Evolutionary conservation across 2,888 invertebrate species (phyloP).

Genomic region (Acrobasis repandana): DNA sequence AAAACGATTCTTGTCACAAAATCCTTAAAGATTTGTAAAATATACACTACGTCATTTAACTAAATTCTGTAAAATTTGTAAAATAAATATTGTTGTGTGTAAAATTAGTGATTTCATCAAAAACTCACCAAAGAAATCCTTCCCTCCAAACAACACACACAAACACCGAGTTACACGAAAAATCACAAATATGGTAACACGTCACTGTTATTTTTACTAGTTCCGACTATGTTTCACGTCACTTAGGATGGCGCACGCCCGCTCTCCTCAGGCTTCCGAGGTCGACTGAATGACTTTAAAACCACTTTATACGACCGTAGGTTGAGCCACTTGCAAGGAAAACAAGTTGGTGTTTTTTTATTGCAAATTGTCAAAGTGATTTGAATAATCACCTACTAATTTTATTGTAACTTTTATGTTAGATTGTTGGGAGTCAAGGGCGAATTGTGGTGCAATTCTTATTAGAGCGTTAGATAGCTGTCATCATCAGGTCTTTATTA

Average conservation of each 20-base stretch:
- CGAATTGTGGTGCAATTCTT: background rate
- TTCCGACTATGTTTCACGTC: conserved; percentile 39
- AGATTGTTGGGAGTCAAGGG: background rate
- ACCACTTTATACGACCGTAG: conserved; percentile 61
- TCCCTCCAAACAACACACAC: conserved; percentile 21
- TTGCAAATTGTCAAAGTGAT: conserved; percentile 35
- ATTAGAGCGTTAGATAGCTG: too few species aligned
- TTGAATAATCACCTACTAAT: conserved; percentile 18
- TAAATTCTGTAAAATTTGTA: background rate
- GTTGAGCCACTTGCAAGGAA: conserved; percentile 64
- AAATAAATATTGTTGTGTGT: background rate
- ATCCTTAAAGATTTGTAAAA: too few species aligned
- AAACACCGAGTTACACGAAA: background rate
- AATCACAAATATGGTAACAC: conserved; percentile 8
- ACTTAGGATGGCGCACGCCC: conserved; percentile 60
- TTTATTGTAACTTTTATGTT: conserved; percentile 2
- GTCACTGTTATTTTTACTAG: conserved; percentile 36
- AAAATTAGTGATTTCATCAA: background rate
- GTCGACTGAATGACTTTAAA: conserved; percentile 72
- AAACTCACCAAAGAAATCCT: conserved; percentile 9
- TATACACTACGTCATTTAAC: too few species aligned
- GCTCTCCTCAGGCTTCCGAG: conserved; percentile 66
- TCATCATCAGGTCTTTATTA: too few species aligned
- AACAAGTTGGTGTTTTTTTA: conserved; percentile 57
- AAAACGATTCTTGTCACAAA: too few species aligned